Conservation (phyloP, 2,797 vertebrate genomes). For the Mus spretus region DNA sequence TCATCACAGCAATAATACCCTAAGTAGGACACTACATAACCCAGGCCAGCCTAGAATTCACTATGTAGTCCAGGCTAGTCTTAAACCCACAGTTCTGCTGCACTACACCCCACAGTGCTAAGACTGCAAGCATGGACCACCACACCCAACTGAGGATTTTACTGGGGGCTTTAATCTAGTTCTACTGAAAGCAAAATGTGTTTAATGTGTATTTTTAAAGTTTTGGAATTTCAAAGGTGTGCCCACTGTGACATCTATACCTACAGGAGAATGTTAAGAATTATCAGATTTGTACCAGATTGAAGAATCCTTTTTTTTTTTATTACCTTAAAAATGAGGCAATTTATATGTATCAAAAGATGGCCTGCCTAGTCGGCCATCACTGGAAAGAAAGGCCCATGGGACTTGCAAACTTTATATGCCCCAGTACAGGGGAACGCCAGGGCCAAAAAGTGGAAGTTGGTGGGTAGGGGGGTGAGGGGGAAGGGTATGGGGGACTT, state of each 20-base stretch:
- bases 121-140: neutral
- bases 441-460: too few species aligned
- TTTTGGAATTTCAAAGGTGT: conserved; percentile 5
- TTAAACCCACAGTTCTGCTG: neutral
- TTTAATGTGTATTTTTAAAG: conserved; percentile 24
- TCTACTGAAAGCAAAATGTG: conserved; percentile 24
- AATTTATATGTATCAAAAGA: too few species aligned
- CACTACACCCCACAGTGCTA: neutral
- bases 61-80: neutral
- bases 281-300: neutral
- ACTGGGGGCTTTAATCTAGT: neutral
- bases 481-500: too few species aligned
- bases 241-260: neutral
- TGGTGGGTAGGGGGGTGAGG: too few species aligned
- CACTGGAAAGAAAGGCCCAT: too few species aligned
- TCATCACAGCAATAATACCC: neutral
- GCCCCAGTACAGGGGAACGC: too few species aligned
- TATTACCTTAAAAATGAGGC: conserved; percentile 37
- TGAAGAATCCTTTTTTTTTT: conserved; percentile 9
- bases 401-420: too few species aligned
- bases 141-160: neutral
- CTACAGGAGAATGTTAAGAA: neutral
- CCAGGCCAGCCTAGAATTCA: neutral
- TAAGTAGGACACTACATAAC: neutral
- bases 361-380: too few species aligned